Conservation (phyloP, 2,888 invertebrate genomes). For the Lepetodrilus schrolli region DNA sequence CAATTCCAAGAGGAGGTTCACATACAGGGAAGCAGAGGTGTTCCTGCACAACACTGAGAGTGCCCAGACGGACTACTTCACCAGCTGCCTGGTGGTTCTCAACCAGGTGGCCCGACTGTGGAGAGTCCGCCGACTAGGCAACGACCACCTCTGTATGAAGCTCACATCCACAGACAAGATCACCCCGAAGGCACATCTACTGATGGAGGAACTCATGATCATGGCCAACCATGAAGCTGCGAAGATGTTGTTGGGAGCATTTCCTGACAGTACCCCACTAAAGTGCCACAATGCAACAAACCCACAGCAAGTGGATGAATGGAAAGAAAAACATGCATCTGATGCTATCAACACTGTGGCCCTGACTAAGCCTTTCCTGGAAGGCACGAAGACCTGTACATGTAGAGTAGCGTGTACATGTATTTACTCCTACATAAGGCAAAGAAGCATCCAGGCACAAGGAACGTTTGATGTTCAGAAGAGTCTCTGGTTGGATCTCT, state of each 20-base stretch:
- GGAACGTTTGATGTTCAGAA: conserved; percentile 47
- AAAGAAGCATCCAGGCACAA: conserved; percentile 43
- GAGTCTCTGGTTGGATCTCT: conserved; percentile 49
- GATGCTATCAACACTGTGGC: conserved; percentile 65
- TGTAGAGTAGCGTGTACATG: conserved; percentile 58
- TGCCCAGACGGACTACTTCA: conserved; percentile 56
- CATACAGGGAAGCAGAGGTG: conserved; percentile 56
- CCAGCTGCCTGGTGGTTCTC: conserved; percentile 57
- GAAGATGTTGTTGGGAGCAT: conserved; percentile 49
- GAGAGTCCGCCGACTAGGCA: conserved; percentile 63
- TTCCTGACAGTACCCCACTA: conserved; percentile 59
- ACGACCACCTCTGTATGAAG: conserved; percentile 56
- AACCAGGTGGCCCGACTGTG: conserved; percentile 60
- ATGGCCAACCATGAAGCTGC: conserved; percentile 64
- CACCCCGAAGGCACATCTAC: conserved; percentile 53
- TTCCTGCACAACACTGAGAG: conserved; percentile 55
- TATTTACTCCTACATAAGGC: conserved; percentile 48
- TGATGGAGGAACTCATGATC: conserved; percentile 69
- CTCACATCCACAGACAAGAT: conserved; percentile 44
- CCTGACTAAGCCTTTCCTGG: conserved; percentile 61
- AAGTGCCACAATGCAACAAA: conserved; percentile 56
- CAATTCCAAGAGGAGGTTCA: conserved; percentile 59
- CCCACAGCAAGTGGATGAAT: conserved; percentile 48
- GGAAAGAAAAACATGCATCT: conserved; percentile 58
- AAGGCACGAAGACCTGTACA: conserved; percentile 48